phyloP scores from a whole-genome alignment of 1,140 invertebrate species.

The Branchinecta lindahli region DNA sequence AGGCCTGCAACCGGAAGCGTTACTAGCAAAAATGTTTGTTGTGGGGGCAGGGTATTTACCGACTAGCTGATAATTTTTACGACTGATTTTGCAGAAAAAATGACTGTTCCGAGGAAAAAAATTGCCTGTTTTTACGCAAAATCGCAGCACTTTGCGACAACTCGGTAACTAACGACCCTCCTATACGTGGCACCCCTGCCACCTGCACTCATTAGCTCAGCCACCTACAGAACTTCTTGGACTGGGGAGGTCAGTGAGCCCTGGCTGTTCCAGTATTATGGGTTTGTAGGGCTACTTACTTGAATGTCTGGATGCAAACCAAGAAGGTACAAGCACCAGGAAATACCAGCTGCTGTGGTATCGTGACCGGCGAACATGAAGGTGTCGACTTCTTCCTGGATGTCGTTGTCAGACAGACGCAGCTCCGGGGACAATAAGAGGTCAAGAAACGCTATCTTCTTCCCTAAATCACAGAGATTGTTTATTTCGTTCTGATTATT shows the following conservation, averaged over 20 bases:
- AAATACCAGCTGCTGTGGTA: constrained; percentile 34
- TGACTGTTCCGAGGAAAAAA: no score
- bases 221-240: background rate
- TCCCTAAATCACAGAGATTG: constrained; percentile 19
- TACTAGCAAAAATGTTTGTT: no score
- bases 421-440: constrained; percentile 33
- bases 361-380: constrained; percentile 40
- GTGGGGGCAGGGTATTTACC: no score
- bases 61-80: no score
- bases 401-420: constrained; percentile 35
- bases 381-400: constrained; percentile 35
- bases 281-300: constrained; percentile 28
- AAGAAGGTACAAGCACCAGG: constrained; percentile 31
- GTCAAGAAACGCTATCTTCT: constrained; percentile 40
- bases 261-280: background rate
- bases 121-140: no score
- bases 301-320: constrained; percentile 34
- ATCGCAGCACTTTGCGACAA: no score
- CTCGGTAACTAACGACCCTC: no score
- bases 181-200: no score
- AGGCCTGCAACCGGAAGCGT: no score
- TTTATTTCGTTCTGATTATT: background rate
- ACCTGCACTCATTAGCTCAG: constrained; percentile 6
- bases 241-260: background rate
- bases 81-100: no score